A percentile compares a stretch with the other conserved stretches of the same genome.
These are phyloP conservation scores for Palloptera scutellata DNA, from an alignment of 2,888 invertebrate species.

Conservation along the genomic window DNA sequence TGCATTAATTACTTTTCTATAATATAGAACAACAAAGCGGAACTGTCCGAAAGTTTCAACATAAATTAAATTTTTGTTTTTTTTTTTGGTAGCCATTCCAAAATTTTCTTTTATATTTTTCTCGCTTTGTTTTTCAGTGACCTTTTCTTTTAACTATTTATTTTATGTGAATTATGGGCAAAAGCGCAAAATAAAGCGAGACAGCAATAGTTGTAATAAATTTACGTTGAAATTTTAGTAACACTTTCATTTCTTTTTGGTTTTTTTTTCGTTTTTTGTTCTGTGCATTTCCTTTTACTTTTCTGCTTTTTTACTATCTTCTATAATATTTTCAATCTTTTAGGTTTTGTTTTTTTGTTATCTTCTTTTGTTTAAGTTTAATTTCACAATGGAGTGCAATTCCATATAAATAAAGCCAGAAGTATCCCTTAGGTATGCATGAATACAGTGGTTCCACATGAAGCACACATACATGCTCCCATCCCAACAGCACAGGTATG, in stretches of 20 bases:
- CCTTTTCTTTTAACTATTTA: too few species aligned
- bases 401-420: slow-evolving; percentile 18
- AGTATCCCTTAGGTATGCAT: slow-evolving; percentile 3
- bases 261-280: background rate
- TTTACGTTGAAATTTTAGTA: slow-evolving; percentile 16
- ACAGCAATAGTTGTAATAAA: slow-evolving; percentile 29
- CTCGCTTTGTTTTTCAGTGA: too few species aligned
- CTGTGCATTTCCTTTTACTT: background rate
- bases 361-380: slow-evolving; percentile 12
- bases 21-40: background rate
- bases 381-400: slow-evolving; percentile 28
- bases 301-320: slow-evolving; percentile 8
- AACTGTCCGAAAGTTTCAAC: slow-evolving; percentile 25
- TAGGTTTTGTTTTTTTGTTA: slow-evolving; percentile 9
- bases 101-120: too few species aligned
- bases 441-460: too few species aligned
- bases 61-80: slow-evolving; percentile 20
- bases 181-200: slow-evolving; percentile 16
- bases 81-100: too few species aligned
- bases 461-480: too few species aligned
- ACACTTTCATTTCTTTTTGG: background rate
- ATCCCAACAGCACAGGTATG: too few species aligned
- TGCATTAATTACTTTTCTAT: slow-evolving; percentile 23
- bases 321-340: slow-evolving; percentile 1
- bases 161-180: background rate